Evolutionary conservation across 2,113 vertebrate genomes (phyloP), one percentile per base, ranked within the genome.

Genomic region (Colossoma macropomum): DNA sequence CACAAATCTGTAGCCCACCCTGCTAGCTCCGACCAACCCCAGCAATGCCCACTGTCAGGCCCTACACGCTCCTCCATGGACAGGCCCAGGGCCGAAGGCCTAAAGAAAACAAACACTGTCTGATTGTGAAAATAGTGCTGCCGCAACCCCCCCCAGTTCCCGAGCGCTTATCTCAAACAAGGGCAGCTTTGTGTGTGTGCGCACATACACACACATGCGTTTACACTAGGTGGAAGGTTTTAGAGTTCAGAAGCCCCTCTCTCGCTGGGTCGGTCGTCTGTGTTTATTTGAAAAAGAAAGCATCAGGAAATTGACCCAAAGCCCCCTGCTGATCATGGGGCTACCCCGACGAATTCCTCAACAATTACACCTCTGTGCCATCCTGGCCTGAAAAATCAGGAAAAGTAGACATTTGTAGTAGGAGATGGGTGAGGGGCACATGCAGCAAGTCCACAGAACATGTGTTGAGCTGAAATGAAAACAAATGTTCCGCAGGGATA

Each of bases 121-220:
- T 94, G 91, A 93, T 94, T 94, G 91, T 91, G 89, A 94, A 94
- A 94, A 93, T 91, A 93, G 87, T 89, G 89, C 88, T 70, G 88
- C 77, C 87, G 86, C 89, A 89, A 74, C 28, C 50, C 54, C 91
- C 89, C 59, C 65, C 91, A 88, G 86, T 92, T 90, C 90, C 89
- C 73, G 21, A 27, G 68, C 65, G 92, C 92, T 93, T 94, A 94
- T 93, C 92, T 90, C 87, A 90, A 84, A 94, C 93, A 94, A 95
- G 91, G 93, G 86, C 0, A 83, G 92, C 92, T 92, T 94, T 95
- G 93, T 95, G 85, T 88, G 65, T 34, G 48, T 52, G 62, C 17
- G 21, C 60, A 34, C 77, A 59, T 25, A 71, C 78, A 80, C 65
- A 71, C 25, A 71, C 19, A n/a, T 45, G 25, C 38, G 79, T 73